A percentile compares a stretch with the other conserved stretches of the same genome.
phyloP scores from a whole-genome alignment of 2,797 vertebrate genomes.

The Pseudopleuronectes americanus region DNA sequence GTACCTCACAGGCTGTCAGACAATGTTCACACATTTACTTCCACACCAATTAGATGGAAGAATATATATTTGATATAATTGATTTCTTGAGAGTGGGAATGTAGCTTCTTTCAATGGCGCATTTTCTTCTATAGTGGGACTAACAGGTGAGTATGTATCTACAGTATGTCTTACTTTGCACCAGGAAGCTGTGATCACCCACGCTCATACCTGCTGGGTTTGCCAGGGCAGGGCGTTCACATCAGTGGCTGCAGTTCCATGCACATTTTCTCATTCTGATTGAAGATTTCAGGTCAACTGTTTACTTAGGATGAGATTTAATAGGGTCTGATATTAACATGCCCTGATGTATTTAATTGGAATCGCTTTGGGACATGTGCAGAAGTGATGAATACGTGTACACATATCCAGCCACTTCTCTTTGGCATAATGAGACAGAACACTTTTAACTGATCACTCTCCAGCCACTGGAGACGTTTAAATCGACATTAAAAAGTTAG shows the following conservation, averaged over 20 bases:
- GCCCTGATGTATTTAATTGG: no score
- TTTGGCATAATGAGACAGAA: no score
- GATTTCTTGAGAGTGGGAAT: neutral
- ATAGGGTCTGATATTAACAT: no score
- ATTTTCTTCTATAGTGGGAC: neutral
- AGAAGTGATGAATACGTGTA: no score
- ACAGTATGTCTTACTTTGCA: neutral
- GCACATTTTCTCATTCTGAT: neutral
- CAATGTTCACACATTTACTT: conserved; percentile 11
- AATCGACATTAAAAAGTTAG: no score
- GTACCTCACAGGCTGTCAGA: conserved; percentile 26
- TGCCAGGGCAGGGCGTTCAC: neutral
- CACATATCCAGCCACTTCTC: no score
- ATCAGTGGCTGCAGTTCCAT: neutral
- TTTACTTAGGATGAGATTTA: no score
- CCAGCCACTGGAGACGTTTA: no score
- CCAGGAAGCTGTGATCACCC: neutral
- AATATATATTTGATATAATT: neutral
- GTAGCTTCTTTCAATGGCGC: neutral
- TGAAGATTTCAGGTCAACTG: no score
- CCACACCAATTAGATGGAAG: neutral
- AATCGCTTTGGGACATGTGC: no score
- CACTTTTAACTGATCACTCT: no score
- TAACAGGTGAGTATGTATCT: neutral
- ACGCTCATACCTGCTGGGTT: neutral